Conservation (phyloP, 2,888 invertebrate genomes). For the Rhagophthalmus giganteus region DNA sequence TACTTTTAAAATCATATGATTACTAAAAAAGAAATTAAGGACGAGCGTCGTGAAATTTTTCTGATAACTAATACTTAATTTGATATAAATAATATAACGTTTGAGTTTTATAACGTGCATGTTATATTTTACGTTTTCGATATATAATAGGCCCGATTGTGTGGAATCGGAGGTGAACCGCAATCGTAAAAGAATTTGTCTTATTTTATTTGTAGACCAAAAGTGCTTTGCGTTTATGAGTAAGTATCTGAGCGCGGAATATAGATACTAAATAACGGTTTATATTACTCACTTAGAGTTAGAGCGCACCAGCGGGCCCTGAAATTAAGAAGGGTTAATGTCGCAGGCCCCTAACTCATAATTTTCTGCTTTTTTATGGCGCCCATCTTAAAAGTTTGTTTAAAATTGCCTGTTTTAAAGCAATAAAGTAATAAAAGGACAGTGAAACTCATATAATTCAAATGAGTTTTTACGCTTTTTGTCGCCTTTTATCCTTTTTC, state of each 20-base stretch:
- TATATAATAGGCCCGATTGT: too few relatives aligned
- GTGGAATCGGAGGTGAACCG: too few relatives aligned
- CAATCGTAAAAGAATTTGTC: not conserved
- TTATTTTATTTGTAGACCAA: constrained; percentile 1
- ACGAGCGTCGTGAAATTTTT: too few relatives aligned
- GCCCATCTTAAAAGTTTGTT: constrained; percentile 30
- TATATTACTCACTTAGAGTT: constrained; percentile 25
- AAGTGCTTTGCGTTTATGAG: constrained; percentile 1
- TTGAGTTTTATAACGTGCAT: too few relatives aligned
- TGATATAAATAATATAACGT: too few relatives aligned
- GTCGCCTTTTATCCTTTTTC: constrained; percentile 22
- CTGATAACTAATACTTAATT: too few relatives aligned
- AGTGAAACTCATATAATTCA: constrained; percentile 30
- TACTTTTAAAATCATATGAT: too few relatives aligned
- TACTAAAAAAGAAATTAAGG: too few relatives aligned
- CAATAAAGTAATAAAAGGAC: constrained; percentile 32
- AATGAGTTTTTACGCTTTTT: constrained; percentile 27
- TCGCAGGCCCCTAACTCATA: constrained; percentile 29
- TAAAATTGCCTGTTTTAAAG: constrained; percentile 30
- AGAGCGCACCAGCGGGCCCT: constrained; percentile 22
- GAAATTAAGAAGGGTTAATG: constrained; percentile 32
- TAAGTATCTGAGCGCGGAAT: constrained; percentile 9
- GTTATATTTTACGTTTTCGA: too few relatives aligned
- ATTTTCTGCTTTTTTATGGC: constrained; percentile 30
- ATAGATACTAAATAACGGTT: constrained; percentile 26